Conservation (phyloP, 2,113 vertebrate genomes). For the Typhlomys cinereus region DNA sequence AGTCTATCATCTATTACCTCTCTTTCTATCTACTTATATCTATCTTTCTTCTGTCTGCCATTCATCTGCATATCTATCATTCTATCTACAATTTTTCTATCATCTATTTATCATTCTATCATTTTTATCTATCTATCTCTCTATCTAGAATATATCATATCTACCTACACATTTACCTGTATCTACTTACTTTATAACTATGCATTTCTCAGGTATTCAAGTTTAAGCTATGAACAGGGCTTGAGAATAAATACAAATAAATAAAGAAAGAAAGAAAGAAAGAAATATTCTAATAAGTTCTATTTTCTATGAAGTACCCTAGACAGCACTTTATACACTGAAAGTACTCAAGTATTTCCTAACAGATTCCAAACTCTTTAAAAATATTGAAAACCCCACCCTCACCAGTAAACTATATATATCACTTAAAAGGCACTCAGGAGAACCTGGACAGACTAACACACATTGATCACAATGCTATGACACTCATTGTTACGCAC, state of each 20-base stretch:
- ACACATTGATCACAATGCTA: constrained; percentile 29
- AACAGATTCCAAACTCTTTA: neutral
- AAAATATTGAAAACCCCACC: constrained; percentile 21
- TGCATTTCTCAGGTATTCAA: neutral
- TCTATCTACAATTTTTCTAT: no score
- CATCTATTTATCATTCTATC: no score
- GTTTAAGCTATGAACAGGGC: neutral
- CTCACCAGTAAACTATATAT: constrained; percentile 57
- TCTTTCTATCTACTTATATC: neutral
- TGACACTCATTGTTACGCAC: neutral
- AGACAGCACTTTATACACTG: neutral
- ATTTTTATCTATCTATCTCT: no score
- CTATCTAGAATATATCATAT: no score
- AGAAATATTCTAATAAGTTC: neutral
- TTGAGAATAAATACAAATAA: neutral
- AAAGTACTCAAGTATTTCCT: neutral
- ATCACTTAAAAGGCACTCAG: neutral
- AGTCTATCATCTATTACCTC: neutral
- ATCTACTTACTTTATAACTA: neutral
- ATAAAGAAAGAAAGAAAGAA: neutral
- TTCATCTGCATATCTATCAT: no score
- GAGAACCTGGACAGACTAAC: no score
- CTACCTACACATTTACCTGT: no score
- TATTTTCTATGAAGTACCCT: neutral
- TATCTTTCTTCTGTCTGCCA: no score